phyloP scores from a whole-genome alignment of 2,888 invertebrate species.

The Harpalus rufipes region DNA sequence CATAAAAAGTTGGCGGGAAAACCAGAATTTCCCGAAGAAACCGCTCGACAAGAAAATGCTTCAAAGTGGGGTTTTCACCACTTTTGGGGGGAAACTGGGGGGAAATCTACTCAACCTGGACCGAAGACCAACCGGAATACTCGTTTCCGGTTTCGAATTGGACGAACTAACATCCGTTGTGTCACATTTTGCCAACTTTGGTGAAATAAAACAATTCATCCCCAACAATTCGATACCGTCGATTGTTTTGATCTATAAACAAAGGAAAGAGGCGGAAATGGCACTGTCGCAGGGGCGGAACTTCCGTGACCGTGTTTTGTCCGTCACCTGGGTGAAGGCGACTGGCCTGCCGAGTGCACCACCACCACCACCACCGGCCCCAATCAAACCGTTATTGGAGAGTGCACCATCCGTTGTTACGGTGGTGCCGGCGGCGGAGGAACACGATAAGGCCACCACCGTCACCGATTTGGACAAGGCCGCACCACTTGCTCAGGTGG shows the following conservation, averaged over 20 bases:
- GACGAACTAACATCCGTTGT: slow-evolving; percentile 79
- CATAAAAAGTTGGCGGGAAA: not conserved
- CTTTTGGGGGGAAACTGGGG: not conserved
- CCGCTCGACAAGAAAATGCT: too few relatives aligned
- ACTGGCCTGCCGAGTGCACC: not conserved
- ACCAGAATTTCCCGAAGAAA: too few relatives aligned
- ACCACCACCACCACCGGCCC: not conserved
- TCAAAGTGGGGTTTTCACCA: too few relatives aligned
- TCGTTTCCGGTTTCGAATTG: not conserved
- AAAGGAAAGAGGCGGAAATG: slow-evolving; percentile 88
- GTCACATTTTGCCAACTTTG: slow-evolving; percentile 89
- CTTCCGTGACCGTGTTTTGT: slow-evolving; percentile 80
- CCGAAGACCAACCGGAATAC: slow-evolving; percentile 85
- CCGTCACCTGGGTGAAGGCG: slow-evolving; percentile 74
- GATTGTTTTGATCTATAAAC: slow-evolving; percentile 86
- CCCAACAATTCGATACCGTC: slow-evolving; percentile 86
- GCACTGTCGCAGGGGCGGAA: slow-evolving; percentile 88
- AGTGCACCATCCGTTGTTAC: not conserved
- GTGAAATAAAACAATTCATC: slow-evolving; percentile 91
- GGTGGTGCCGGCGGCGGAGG: too few relatives aligned
- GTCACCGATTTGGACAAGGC: too few relatives aligned
- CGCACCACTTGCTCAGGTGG: too few relatives aligned
- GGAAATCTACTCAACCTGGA: slow-evolving; percentile 80
- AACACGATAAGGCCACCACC: too few relatives aligned
- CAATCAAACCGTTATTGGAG: not conserved